Evolutionary conservation across 2,888 invertebrate species (phyloP).

Genomic region (Drosophila bunnanda): DNA sequence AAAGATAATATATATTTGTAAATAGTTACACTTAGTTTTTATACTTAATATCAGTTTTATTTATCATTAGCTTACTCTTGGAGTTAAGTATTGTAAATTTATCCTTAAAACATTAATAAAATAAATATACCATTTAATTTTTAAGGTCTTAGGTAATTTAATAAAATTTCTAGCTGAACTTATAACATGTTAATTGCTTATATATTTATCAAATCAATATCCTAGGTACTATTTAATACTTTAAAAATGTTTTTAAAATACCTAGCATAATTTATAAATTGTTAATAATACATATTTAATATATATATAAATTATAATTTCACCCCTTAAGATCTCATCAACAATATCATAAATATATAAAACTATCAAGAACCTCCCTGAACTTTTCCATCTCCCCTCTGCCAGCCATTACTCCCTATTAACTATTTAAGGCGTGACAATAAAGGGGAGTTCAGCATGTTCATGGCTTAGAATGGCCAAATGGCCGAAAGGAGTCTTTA

Average conservation of each 20-base stretch:
- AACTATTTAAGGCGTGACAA: slow-evolving; percentile 69
- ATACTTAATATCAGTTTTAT: no score
- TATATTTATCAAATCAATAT: no score
- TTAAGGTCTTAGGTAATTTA: no score
- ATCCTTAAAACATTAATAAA: no score
- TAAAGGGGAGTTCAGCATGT: slow-evolving; percentile 32
- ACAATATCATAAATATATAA: not conserved
- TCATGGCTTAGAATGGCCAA: slow-evolving; percentile 14
- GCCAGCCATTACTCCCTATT: slow-evolving; percentile 55
- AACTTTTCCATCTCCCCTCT: slow-evolving; percentile 15
- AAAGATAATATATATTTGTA: no score
- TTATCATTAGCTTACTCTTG: no score
- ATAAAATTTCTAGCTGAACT: no score
- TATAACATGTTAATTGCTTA: no score
- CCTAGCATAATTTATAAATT: no score
- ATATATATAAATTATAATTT: not conserved
- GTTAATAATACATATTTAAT: not conserved
- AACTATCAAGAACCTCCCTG: not conserved
- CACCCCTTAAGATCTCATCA: not conserved
- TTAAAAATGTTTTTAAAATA: not conserved
- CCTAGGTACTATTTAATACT: not conserved
- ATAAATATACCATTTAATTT: no score
- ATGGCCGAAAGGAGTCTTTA: slow-evolving; percentile 40
- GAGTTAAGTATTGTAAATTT: no score
- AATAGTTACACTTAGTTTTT: no score